Conservation (phyloP, 2,113 vertebrate species). For the Panurus biarmicus region DNA sequence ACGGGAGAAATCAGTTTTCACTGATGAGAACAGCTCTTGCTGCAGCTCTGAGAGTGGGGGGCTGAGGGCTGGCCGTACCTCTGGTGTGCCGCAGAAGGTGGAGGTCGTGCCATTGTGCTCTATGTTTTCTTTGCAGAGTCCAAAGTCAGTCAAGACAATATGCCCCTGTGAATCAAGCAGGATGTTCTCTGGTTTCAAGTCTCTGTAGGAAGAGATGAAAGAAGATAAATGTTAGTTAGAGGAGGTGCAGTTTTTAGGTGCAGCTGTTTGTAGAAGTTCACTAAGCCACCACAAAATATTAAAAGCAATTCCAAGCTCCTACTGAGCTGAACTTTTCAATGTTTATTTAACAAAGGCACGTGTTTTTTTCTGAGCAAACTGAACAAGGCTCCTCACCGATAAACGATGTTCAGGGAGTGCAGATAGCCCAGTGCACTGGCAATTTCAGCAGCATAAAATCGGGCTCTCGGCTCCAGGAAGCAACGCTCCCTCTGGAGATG, state of each 20-base stretch:
- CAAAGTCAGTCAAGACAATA: slow-evolving; percentile 96
- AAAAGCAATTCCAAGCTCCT: not conserved
- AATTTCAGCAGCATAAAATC: slow-evolving; percentile 96
- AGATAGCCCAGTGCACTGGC: slow-evolving; percentile 96
- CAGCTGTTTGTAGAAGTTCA: not conserved
- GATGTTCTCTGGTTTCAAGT: slow-evolving; percentile 98
- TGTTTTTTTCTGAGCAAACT: not conserved
- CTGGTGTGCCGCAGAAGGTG: slow-evolving; percentile 96
- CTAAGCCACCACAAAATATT: not conserved
- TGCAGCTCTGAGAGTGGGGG: not conserved
- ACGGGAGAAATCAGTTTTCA: not conserved
- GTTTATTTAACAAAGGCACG: not conserved
- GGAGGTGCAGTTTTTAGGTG: not conserved
- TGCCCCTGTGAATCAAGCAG: slow-evolving; percentile 95
- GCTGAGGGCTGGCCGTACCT: slow-evolving; percentile 71
- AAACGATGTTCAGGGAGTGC: slow-evolving; percentile 97
- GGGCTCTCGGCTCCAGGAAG: slow-evolving; percentile 93
- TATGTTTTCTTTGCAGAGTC: slow-evolving; percentile 98
- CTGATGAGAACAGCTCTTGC: not conserved
- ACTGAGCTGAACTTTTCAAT: not conserved
- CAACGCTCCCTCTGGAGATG: slow-evolving; percentile 96
- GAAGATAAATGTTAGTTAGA: not conserved
- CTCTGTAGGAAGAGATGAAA: slow-evolving; percentile 59
- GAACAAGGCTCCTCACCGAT: slow-evolving; percentile 71
- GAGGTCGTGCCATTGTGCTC: slow-evolving; percentile 96